Evolutionary conservation across 1,140 invertebrate species (phyloP), one percentile per base, ranked within the genome.

Genomic region (Centruroides sculpturatus): DNA sequence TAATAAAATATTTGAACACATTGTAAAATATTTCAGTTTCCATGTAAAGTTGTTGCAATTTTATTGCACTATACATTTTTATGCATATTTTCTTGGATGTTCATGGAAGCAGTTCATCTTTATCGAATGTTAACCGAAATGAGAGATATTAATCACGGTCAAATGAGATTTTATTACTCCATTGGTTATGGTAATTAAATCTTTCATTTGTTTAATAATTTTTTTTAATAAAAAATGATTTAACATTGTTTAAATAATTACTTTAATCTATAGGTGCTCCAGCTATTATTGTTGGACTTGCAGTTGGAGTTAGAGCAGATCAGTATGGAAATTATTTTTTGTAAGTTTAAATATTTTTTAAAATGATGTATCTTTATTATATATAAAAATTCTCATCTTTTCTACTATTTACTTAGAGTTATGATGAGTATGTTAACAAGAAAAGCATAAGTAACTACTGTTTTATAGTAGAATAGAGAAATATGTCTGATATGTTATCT

Each of bases 41-140:
- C 82, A 2, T 98, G 93, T 74, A 92, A 93, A 74, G 71, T 96
- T 65, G 79, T 89, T 51, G 91, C 93, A 12, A 97, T 98, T 71
- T 81, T 83, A 23, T 77, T 97, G 52, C 93, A 98, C 72, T 96
- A 95, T 76, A 83, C 90, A 68, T 95, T 90, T 86, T 74, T 95
- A 67, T 83, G 83, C 13, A 83, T 86, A 0, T 92, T 95, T 65
- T 83, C 83, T 2, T 98, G 94, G 94, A 83, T 89, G 57, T 81
- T 94, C 64, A 85, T 93, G 11, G 90, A 94, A 72, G 86, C 89
- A 9, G 79, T 95, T 61, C 94, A 98, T 76, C 76, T 97, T 11
- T 91, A 96, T 70, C 80, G 93, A 53, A 93, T 96, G 85, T 76
- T 98, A 50, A 93, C 91, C 1, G 93, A 97, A 76, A 86, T 98